Evolutionary conservation across 1,140 invertebrate genomes (phyloP), one percentile per base, ranked within the genome.

Genomic region (Drosophila jambulina): DNA sequence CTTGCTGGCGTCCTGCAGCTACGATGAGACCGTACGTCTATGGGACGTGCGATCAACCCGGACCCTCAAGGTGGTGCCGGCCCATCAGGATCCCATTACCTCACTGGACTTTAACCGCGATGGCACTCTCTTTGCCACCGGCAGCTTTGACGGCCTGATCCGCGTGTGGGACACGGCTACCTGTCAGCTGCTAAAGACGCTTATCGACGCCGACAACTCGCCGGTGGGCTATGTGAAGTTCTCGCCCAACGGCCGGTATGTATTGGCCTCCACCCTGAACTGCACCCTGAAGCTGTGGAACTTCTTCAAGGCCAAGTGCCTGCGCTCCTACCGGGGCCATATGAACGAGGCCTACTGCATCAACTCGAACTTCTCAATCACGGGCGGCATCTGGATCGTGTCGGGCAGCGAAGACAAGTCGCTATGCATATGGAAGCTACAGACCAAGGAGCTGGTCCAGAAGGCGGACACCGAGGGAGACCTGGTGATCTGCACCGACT

Each of bases 181-280:
- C 42, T 48, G 62, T 0, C 68, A 78, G 4, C 61, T 68, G 27
- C 13, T 78, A 4, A 84, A 81, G 63, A 84, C 85, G 0, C 85
- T 88, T 0, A 64, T 88, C 40, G 84, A 90, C 17, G 58, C 59
- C 10, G 80, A 88, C 27, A 81, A 90, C 21, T 51, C 69, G 0
- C 81, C 81, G 0, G 85, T 88, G 38, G 85, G 85, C 15, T 54
- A 58, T 63, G 85, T 81, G 0, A 88, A 78, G 40, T 88, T 90
- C 13, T 65, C 84, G 0, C 84, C 84, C 6, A 88, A 88, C 23
- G 84, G 84, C n/a, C 61, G 67, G 21, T 88, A 81, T 53, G 61
- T 88, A 48, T 69, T 88, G 21, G 54, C 69, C 40, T 68, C 85
- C 40, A 68, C 58, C 23, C 17, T 88, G 43, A 84, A 88, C 63